phyloP scores from a whole-genome alignment of 2,797 vertebrate genomes.

The Odontamblyopus lacepedii region DNA sequence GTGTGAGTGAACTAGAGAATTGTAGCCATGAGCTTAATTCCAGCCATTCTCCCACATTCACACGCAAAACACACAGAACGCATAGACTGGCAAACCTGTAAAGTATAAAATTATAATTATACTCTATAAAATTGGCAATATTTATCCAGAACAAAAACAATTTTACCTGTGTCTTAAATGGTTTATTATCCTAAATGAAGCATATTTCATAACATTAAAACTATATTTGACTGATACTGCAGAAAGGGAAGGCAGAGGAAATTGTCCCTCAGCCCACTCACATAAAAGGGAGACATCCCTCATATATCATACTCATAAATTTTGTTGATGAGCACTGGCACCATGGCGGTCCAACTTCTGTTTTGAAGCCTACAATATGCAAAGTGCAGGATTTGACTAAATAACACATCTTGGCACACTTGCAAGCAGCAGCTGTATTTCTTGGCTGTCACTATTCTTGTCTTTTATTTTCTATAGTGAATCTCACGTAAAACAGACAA shows the following conservation, averaged over 20 bases:
- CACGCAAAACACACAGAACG: too few species aligned
- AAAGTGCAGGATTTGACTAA: conserved; percentile 6
- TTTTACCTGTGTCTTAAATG: not conserved
- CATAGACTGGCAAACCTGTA: not conserved
- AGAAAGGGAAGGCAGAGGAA: not conserved
- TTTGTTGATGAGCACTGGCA: conserved; percentile 10
- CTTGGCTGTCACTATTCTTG: conserved; percentile 1
- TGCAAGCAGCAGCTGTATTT: conserved; percentile 1
- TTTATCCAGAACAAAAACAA: not conserved
- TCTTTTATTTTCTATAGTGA: not conserved
- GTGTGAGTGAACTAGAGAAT: not conserved
- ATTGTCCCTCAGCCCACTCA: conserved; percentile 8
- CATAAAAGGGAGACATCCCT: conserved; percentile 9
- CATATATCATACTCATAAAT: conserved; percentile 8
- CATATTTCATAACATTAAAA: conserved; percentile 4
- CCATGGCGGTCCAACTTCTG: conserved; percentile 2
- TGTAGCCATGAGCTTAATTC: not conserved
- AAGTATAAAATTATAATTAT: too few species aligned
- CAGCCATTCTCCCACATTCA: not conserved
- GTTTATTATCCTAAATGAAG: not conserved
- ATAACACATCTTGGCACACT: conserved; percentile 6
- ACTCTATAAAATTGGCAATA: not conserved
- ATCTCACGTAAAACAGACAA: not conserved
- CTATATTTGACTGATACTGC: conserved; percentile 6
- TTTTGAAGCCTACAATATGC: conserved; percentile 9